A percentile compares a stretch with the other conserved stretches of the same genome.
phyloP scores from a whole-genome alignment of 2,113 vertebrate species.

The Nothobranchius furzeri region DNA sequence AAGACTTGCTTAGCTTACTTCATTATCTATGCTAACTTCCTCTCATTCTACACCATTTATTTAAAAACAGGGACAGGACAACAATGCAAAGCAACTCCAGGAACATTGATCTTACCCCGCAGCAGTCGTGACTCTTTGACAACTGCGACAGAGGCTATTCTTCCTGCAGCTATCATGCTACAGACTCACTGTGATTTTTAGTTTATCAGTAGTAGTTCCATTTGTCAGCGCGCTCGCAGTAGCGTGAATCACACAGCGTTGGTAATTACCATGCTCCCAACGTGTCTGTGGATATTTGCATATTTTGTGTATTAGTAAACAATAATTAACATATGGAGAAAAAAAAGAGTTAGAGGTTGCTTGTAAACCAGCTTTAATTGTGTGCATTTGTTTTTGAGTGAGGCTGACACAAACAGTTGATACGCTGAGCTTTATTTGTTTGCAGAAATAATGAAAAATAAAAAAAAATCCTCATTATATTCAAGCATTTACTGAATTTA shows the following conservation, averaged over 20 bases:
- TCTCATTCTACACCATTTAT: conserved; percentile 54
- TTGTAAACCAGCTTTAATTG: conserved; percentile 12
- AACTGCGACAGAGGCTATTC: conserved; percentile 44
- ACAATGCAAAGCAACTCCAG: conserved; percentile 59
- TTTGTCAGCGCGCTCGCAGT: conserved; percentile 51
- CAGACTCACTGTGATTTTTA: conserved; percentile 38
- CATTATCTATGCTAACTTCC: conserved; percentile 65
- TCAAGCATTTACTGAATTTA: conserved; percentile 17
- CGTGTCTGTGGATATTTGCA: conserved; percentile 48
- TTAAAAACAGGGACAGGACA: conserved; percentile 58
- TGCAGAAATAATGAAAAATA: conserved; percentile 17
- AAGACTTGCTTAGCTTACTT: conserved; percentile 69
- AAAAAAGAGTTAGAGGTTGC: conserved; percentile 20
- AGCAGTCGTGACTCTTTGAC: conserved; percentile 54
- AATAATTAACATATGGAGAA: conserved; percentile 31
- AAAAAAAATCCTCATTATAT: not conserved
- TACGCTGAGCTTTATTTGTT: conserved; percentile 1
- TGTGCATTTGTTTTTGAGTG: conserved; percentile 1
- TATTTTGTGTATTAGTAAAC: conserved; percentile 41
- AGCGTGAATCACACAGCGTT: conserved; percentile 15
- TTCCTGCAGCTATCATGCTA: conserved; percentile 55
- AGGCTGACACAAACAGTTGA: not conserved
- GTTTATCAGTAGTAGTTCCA: conserved; percentile 42
- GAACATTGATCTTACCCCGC: conserved; percentile 68
- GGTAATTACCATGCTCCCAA: conserved; percentile 56